Evolutionary conservation across 1,140 invertebrate species (phyloP).

Genomic region (Neodiprion virginianus): DNA sequence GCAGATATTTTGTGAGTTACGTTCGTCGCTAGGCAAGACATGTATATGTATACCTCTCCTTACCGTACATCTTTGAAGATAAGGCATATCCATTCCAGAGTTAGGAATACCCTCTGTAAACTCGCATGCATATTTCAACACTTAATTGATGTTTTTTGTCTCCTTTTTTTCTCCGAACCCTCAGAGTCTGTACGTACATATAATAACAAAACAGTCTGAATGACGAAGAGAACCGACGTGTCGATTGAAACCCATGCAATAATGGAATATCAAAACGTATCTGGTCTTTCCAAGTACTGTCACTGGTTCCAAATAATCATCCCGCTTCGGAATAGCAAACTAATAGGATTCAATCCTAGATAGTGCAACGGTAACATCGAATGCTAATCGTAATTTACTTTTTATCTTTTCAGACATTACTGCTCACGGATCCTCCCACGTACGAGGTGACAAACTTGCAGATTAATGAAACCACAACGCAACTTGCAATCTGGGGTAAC

Average conservation of each 20-base stretch:
- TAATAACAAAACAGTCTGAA: no score
- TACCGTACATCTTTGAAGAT: slow-evolving; percentile 4
- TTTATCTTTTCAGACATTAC: slow-evolving; percentile 47
- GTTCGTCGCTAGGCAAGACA: slow-evolving; percentile 15
- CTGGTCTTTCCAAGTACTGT: no score
- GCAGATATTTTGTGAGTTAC: slow-evolving; percentile 18
- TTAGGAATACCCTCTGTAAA: background rate
- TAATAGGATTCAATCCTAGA: no score
- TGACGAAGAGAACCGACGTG: no score
- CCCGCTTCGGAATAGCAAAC: no score
- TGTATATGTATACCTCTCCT: slow-evolving; percentile 4
- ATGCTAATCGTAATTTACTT: background rate
- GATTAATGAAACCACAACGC: slow-evolving; percentile 58
- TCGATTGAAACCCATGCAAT: no score
- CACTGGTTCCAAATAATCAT: no score
- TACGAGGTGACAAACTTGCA: slow-evolving; percentile 58
- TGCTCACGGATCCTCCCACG: slow-evolving; percentile 55
- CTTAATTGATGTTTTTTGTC: slow-evolving; percentile 15
- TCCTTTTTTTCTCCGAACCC: slow-evolving; percentile 1
- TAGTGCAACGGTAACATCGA: no score
- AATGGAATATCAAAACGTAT: no score
- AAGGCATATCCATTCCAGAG: background rate
- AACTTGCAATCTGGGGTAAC: slow-evolving; percentile 55
- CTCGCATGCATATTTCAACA: slow-evolving; percentile 16
- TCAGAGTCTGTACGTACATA: background rate